Conservation (phyloP, 37 sponge, comb jelly and placozoan species). For the Oopsacas minuta region DNA sequence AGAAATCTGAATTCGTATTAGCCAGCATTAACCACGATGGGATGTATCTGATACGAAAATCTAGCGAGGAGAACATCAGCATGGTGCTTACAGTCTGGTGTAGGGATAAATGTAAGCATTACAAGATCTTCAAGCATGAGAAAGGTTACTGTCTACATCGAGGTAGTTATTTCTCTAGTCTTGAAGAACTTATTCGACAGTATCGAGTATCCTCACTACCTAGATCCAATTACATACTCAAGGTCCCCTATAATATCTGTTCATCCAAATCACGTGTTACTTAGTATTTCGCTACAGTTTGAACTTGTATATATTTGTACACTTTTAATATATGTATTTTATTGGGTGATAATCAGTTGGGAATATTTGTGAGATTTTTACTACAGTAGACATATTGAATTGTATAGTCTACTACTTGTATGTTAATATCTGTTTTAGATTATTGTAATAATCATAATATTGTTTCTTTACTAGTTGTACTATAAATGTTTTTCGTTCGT, state of each 20-base stretch:
- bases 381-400: neutral
- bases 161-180: neutral
- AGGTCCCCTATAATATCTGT: neutral
- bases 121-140: neutral
- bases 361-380: too few species aligned
- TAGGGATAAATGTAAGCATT: neutral
- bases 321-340: neutral
- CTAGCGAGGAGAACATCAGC: constrained; percentile 11
- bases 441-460: too few species aligned
- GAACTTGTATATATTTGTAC: neutral
- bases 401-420: neutral
- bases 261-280: neutral
- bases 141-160: constrained; percentile 11
- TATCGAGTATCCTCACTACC: neutral
- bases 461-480: too few species aligned
- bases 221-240: neutral
- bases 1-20: neutral
- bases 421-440: too few species aligned
- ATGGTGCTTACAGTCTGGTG: constrained; percentile 10
- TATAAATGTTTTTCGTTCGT: too few species aligned
- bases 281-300: neutral
- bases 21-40: constrained; percentile 5
- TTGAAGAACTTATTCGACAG: neutral
- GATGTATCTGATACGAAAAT: neutral
- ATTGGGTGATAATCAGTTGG: too few species aligned